Base-by-base conservation (phyloP, 1,140 invertebrate genomes). In the Parasteatoda tepidariorum region DNA sequence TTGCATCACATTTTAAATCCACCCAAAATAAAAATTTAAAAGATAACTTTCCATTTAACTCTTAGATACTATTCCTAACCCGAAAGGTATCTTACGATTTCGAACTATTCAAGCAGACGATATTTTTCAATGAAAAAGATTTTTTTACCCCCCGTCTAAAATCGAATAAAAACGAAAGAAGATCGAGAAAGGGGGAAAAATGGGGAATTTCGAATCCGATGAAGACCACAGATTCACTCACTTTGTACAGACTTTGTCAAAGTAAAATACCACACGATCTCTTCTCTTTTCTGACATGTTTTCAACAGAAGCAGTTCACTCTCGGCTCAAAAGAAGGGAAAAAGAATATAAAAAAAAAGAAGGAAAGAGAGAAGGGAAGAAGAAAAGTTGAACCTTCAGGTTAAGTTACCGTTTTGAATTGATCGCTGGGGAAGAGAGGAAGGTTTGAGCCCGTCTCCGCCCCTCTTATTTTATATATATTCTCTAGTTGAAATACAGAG, bases 401-500 rank as follows among this genome's bases (percentile, higher is more conserved):
- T 79, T 79, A 67, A 79, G 64, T 68, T 79, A 67, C 76, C 76
- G 62, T 68, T 59, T 59, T 68, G 76, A 79, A 79, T 68, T 79
- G 62, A 79, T 79, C 76, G 41, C n/a, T 55, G 76, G 54, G 57
- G 66, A 57, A 61, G 54, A 54, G 30, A 71, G 48, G 18, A 30
- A n/a, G n/a, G n/a, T n/a, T n/a, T 48, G 2, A 5, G 7, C 68
- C n/a, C 41, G 6, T 34, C 66, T 24, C 34, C 22, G 22, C 24
- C 22, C 28, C 26, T 15, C 57, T 61, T 78, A 66, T 78, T 78
- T 66, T 78, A 78, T 78, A 66, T 66, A 66, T 66, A 76, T 38
- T 64, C 38, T 48, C 41, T 33, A 28, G 62, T 79, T 68, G 76
- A 79, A 59, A 79, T 79, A 79, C 73, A 62, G 57, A 41, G 48